phyloP scores from a whole-genome alignment of 2,113 vertebrate species.

The Lagopus leucura region DNA sequence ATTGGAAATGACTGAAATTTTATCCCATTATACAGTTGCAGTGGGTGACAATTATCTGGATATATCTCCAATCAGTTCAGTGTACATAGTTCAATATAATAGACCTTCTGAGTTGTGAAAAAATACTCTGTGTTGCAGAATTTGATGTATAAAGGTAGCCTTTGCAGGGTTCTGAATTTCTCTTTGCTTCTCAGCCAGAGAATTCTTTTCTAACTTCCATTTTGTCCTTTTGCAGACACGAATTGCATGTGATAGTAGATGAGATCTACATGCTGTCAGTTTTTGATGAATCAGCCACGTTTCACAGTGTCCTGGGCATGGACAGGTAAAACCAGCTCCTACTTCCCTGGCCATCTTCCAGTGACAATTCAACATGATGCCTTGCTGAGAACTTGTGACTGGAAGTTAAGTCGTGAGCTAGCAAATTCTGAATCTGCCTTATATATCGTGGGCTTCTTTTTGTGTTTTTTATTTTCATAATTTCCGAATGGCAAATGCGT shows the following conservation, averaged over 20 bases:
- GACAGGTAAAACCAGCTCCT: constrained; percentile 82
- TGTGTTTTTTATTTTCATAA: not conserved
- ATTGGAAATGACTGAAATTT: not conserved
- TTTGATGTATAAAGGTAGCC: not conserved
- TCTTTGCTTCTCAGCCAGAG: not conserved
- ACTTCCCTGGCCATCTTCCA: constrained; percentile 29
- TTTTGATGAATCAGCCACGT: constrained; percentile 85
- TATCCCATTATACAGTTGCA: not conserved
- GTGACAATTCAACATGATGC: constrained; percentile 20
- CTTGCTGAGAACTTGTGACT: constrained; percentile 55
- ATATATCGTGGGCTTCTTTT: not conserved
- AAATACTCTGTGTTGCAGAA: not conserved
- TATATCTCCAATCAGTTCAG: not conserved
- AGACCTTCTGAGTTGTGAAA: not conserved
- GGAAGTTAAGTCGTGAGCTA: constrained; percentile 49
- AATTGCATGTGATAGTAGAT: constrained; percentile 91
- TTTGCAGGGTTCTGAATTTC: not conserved
- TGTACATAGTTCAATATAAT: not conserved
- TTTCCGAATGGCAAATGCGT: not conserved
- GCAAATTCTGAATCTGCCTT: not conserved
- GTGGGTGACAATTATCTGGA: not conserved
- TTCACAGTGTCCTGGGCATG: constrained; percentile 90
- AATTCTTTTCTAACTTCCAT: not conserved
- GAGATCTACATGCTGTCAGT: constrained; percentile 97
- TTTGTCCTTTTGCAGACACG: constrained; percentile 77